A percentile compares a stretch with the other conserved stretches of the same genome.
Conservation (phyloP, 2,797 vertebrate species). For the Aulostomus chinensis region DNA sequence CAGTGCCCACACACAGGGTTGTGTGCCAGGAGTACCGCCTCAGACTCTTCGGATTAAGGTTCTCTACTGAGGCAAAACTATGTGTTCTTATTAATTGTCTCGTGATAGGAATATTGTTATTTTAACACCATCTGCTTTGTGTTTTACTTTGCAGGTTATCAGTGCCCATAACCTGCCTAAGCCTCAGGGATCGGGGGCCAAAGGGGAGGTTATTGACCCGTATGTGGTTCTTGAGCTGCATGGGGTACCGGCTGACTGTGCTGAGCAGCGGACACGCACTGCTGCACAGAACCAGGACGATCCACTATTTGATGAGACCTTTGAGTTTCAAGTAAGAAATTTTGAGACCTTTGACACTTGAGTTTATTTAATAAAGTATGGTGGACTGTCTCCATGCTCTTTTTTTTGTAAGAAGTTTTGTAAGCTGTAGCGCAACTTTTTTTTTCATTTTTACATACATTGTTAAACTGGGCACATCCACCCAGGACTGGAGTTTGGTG, state of each 20-base stretch:
- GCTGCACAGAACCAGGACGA: conserved; percentile 96
- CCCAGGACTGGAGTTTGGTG: no score
- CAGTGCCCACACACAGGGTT: conserved; percentile 94
- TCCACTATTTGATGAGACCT: conserved; percentile 97
- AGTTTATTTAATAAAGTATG: no score
- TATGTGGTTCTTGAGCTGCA: conserved; percentile 97
- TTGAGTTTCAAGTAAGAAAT: conserved; percentile 88
- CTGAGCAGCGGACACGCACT: conserved; percentile 95
- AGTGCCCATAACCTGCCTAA: conserved; percentile 98
- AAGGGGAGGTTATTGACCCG: conserved; percentile 97
- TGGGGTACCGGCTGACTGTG: conserved; percentile 94
- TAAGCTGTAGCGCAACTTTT: no score
- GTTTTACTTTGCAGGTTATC: conserved; percentile 79
- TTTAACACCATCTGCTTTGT: background rate
- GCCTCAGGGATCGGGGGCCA: conserved; percentile 95
- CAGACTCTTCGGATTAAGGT: conserved; percentile 92
- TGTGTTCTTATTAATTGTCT: no score
- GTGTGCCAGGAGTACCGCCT: conserved; percentile 93
- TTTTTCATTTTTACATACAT: no score
- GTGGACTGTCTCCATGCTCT: no score
- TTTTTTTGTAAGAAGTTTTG: no score
- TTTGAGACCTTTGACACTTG: background rate
- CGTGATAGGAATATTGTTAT: no score
- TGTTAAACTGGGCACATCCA: no score
- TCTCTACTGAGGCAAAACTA: no score